A percentile compares a stretch with the other conserved stretches of the same genome.
Evolutionary conservation across 2,113 vertebrate genomes (phyloP).

Genomic region (Rhinopithecus roxellana): DNA sequence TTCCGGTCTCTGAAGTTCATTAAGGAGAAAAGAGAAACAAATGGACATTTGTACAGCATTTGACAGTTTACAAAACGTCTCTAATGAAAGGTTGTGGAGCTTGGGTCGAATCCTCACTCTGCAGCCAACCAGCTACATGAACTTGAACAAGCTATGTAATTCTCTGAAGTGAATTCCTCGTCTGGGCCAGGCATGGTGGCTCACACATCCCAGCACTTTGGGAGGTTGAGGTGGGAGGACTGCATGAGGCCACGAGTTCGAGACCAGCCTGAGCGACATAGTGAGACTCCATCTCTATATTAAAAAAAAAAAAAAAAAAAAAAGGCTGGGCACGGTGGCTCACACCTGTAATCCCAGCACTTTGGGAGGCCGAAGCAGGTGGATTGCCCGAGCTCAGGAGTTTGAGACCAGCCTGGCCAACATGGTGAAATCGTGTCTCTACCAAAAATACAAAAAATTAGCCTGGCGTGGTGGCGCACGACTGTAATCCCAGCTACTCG

Average conservation of each 20-base stretch:
- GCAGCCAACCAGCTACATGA: not conserved
- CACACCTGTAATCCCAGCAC: not conserved
- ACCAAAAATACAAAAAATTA: not conserved
- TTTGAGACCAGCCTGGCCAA: not conserved
- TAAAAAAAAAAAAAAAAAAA: no score
- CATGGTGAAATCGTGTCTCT: not conserved
- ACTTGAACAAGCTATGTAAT: not conserved
- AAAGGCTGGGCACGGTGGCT: not conserved
- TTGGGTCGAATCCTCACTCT: not conserved
- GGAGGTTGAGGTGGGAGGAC: not conserved
- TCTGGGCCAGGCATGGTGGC: not conserved
- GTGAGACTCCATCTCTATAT: not conserved
- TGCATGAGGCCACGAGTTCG: not conserved
- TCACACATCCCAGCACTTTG: not conserved
- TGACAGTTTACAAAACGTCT: not conserved
- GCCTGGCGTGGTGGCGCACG: fast-evolving
- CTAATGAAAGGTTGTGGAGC: not conserved
- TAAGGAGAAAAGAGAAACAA: not conserved
- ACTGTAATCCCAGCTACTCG: not conserved
- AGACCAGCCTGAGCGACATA: not conserved
- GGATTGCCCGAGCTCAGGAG: not conserved
- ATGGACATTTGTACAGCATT: not conserved
- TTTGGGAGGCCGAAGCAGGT: not conserved
- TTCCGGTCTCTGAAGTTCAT: not conserved
- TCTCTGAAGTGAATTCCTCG: not conserved